Conservation (phyloP, 2,888 invertebrate genomes). For the Synanthedon andrenaeformis region DNA sequence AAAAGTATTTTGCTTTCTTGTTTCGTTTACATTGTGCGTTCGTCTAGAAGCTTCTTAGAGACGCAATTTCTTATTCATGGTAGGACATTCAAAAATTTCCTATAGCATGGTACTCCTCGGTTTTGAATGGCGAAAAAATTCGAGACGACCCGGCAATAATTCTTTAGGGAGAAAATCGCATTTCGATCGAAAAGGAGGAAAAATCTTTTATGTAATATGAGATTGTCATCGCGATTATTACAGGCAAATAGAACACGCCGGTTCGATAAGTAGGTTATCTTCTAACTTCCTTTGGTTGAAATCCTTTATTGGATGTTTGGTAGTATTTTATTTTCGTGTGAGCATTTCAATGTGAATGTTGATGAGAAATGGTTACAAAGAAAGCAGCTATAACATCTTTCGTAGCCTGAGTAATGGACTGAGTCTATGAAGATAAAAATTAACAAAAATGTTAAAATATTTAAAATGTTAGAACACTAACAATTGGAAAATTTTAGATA, state of each 20-base stretch:
- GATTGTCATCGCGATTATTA: constrained; percentile 72
- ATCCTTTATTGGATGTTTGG: constrained; percentile 62
- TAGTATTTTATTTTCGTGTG: constrained; percentile 16
- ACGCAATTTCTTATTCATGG: constrained; percentile 62
- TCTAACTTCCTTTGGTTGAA: constrained; percentile 60
- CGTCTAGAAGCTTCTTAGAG: constrained; percentile 22
- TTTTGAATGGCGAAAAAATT: constrained; percentile 63
- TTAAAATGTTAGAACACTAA: too few species aligned
- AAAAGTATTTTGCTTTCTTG: neutral
- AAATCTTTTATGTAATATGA: constrained; percentile 71
- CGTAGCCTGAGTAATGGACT: too few species aligned
- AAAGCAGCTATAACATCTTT: too few species aligned
- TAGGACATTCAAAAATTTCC: constrained; percentile 60
- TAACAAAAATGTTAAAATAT: too few species aligned
- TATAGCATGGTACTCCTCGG: constrained; percentile 43
- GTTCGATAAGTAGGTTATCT: constrained; percentile 70
- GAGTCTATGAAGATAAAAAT: too few species aligned
- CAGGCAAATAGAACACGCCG: constrained; percentile 69
- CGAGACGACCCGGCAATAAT: constrained; percentile 60
- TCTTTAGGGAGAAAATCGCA: constrained; percentile 66
- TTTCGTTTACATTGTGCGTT: too few species aligned
- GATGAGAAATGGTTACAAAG: too few species aligned
- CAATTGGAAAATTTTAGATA: too few species aligned
- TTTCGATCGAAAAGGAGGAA: constrained; percentile 66
- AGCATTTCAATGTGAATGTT: neutral